A percentile compares a stretch with the other conserved stretches of the same genome.
Evolutionary conservation across 2,797 vertebrate species (phyloP).

Genomic region (Coreius guichenoti): DNA sequence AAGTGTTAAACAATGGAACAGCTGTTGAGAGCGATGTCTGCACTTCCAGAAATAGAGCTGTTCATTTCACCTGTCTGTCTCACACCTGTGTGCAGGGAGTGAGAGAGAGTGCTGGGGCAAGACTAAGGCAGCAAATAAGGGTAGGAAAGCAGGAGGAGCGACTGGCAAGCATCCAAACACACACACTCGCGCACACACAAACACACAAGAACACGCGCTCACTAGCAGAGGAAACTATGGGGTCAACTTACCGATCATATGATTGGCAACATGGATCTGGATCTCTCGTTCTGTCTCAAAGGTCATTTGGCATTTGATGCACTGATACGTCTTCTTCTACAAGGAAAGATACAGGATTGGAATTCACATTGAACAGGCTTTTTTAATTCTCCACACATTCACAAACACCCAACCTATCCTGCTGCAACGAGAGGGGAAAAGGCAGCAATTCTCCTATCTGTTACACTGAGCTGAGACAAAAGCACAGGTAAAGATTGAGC

Average conservation of each 20-base stretch:
- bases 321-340: constrained; percentile 99
- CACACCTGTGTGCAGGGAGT: constrained; percentile 60
- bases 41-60: constrained; percentile 70
- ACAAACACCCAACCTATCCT: not conserved
- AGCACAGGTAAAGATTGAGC: constrained; percentile 76
- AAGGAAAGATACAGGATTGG: constrained; percentile 51
- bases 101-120: constrained; percentile 52
- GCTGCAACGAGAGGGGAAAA: constrained; percentile 6
- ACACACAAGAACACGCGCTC: constrained; percentile 37
- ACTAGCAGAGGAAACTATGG: constrained; percentile 26
- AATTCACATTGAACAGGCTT: constrained; percentile 37
- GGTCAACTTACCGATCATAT: constrained; percentile 96
- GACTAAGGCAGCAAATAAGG: constrained; percentile 43
- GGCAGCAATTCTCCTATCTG: constrained; percentile 67
- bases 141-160: constrained; percentile 49
- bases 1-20: constrained; percentile 69
- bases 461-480: constrained; percentile 79
- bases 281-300: constrained; percentile 99
- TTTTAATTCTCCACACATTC: constrained; percentile 26
- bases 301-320: constrained; percentile 99
- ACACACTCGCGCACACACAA: constrained; percentile 18
- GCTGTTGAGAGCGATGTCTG: constrained; percentile 66
- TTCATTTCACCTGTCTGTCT: constrained; percentile 70
- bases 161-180: constrained; percentile 50
- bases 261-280: constrained; percentile 98